Conservation (phyloP, 2,113 vertebrate genomes). For the Cyprinodon tularosa region DNA sequence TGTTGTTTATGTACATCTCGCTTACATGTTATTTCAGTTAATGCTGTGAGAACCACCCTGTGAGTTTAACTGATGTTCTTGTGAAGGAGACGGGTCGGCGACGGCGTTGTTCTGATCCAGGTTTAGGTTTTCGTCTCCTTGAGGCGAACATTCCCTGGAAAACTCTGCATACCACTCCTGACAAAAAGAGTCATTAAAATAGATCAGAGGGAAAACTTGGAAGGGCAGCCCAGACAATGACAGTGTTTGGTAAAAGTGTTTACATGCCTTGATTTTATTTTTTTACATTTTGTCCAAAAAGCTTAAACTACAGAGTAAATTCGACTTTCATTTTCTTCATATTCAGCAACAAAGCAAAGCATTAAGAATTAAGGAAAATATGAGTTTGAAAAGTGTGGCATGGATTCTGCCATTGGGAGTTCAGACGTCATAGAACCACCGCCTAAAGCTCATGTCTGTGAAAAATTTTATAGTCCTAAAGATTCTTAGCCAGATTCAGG, state of each 20-base stretch:
- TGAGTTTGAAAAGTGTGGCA: too few species aligned
- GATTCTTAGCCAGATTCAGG: too few species aligned
- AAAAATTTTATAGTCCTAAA: too few species aligned
- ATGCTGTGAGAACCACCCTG: constrained; percentile 82
- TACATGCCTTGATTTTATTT: neutral
- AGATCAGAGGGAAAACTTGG: neutral
- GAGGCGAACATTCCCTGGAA: constrained; percentile 80
- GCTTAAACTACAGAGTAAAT: neutral
- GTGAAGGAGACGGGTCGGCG: constrained; percentile 41
- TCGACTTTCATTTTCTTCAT: too few species aligned
- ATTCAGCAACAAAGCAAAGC: too few species aligned
- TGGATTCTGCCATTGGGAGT: too few species aligned
- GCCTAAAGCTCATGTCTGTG: too few species aligned
- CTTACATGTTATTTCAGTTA: constrained; percentile 57
- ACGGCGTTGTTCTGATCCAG: constrained; percentile 65
- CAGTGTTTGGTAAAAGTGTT: neutral
- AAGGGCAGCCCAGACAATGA: neutral
- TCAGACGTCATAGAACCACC: too few species aligned
- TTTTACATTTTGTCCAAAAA: neutral
- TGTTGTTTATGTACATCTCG: neutral
- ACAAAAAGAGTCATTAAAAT: neutral
- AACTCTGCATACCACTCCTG: constrained; percentile 96
- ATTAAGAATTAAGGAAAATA: too few species aligned
- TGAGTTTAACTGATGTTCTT: constrained; percentile 80
- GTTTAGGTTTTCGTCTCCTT: constrained; percentile 65